phyloP scores from a whole-genome alignment of 1,140 invertebrate species.

The Oncopodura yosiiana region DNA sequence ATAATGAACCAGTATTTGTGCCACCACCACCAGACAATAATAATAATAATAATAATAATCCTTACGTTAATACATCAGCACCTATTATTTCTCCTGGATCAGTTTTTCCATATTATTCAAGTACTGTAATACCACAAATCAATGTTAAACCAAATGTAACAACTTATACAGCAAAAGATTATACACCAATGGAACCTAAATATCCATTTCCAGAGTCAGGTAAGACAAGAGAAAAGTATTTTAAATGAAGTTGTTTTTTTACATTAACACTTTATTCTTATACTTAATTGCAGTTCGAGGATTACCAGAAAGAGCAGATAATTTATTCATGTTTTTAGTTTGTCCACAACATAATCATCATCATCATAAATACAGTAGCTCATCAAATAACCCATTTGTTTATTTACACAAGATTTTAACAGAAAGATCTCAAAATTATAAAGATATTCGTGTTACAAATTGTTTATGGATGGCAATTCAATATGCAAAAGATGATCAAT shows the following conservation, averaged over 20 bases:
- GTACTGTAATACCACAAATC: neutral
- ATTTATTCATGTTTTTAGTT: constrained; percentile 22
- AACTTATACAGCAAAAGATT: constrained; percentile 20
- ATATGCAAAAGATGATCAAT: neutral
- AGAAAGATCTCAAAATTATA: constrained; percentile 10
- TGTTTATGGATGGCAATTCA: constrained; percentile 25
- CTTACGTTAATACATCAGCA: neutral
- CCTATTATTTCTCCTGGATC: neutral
- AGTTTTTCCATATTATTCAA: neutral
- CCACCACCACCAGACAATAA: neutral
- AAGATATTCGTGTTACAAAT: constrained; percentile 29
- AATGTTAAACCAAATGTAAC: neutral
- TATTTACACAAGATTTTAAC: constrained; percentile 19
- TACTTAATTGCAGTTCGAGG: too few relatives aligned
- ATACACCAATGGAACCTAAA: constrained; percentile 6
- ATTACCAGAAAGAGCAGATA: constrained; percentile 20
- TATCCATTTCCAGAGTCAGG: constrained; percentile 28
- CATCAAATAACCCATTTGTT: constrained; percentile 9
- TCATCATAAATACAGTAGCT: too few relatives aligned
- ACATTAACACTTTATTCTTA: too few relatives aligned
- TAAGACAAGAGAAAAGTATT: too few relatives aligned
- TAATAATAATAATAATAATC: neutral
- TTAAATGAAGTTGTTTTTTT: too few relatives aligned
- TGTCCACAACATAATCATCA: constrained; percentile 2
- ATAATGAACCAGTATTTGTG: constrained; percentile 16